Percentiles rank a stretch among this genome's conserved stretches.
Evolutionary conservation across 1,140 invertebrate genomes (phyloP).

Genomic region (Branchinecta lynchi): DNA sequence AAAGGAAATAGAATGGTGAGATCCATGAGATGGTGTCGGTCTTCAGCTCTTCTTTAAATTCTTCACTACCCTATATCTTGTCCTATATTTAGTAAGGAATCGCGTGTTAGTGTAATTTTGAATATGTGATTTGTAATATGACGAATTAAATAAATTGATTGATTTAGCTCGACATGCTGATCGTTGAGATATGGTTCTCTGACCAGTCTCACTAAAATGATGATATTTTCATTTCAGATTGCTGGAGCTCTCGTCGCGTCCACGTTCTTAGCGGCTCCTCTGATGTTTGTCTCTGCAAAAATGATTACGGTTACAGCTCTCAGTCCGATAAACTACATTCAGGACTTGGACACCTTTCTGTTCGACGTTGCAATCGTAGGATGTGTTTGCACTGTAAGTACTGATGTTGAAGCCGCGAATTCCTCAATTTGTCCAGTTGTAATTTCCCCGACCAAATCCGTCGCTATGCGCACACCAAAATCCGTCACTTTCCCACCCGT

Average conservation of each 20-base stretch:
- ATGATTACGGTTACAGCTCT: constrained; percentile 60
- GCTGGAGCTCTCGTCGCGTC: constrained; percentile 82
- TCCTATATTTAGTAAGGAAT: too few relatives aligned
- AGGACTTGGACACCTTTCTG: constrained; percentile 57
- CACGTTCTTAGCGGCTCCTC: constrained; percentile 78
- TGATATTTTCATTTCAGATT: constrained; percentile 40
- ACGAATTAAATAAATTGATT: too few relatives aligned
- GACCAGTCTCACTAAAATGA: constrained; percentile 16
- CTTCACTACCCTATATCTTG: too few relatives aligned
- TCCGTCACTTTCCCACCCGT: neutral
- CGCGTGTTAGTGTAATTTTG: too few relatives aligned
- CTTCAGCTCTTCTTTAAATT: too few relatives aligned
- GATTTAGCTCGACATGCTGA: neutral
- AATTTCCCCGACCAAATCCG: neutral
- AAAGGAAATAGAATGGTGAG: too few relatives aligned
- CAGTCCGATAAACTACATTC: constrained; percentile 48
- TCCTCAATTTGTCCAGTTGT: neutral
- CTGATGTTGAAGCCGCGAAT: neutral
- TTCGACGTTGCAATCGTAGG: constrained; percentile 67
- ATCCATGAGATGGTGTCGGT: too few relatives aligned
- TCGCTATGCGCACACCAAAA: neutral
- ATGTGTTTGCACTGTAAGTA: constrained; percentile 45
- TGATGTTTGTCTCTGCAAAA: constrained; percentile 89
- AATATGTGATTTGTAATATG: too few relatives aligned
- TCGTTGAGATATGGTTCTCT: neutral